These are phyloP conservation scores for Eublepharis macularius DNA, from an alignment of 2,113 vertebrate genomes.

Conservation along the genomic window DNA sequence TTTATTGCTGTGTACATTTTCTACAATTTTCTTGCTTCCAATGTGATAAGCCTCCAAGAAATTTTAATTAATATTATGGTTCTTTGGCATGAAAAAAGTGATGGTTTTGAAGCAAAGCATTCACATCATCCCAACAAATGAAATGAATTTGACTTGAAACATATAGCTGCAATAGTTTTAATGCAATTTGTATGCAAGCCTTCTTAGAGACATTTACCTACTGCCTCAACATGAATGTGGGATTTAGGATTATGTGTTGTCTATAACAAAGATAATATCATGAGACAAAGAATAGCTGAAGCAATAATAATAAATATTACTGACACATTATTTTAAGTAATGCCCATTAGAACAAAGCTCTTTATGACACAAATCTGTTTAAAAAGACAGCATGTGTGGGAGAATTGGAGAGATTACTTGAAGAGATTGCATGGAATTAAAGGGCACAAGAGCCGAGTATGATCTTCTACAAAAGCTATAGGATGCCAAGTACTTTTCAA, in stretches of 20 bases:
- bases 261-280: conserved; percentile 34
- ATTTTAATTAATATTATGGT: conserved; percentile 70
- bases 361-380: conserved; percentile 42
- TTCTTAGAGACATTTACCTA: conserved; percentile 41
- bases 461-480: conserved; percentile 40
- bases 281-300: conserved; percentile 42
- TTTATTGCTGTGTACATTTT: conserved; percentile 40
- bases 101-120: conserved; percentile 55
- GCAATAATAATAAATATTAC: conserved; percentile 46
- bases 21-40: conserved; percentile 44
- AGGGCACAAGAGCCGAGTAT: conserved; percentile 23
- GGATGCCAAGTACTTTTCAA: conserved; percentile 49
- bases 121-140: conserved; percentile 41
- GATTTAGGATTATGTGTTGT: conserved; percentile 39
- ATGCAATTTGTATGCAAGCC: conserved; percentile 53
- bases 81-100: conserved; percentile 48
- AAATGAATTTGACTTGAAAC: conserved; percentile 54
- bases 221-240: conserved; percentile 13
- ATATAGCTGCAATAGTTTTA: conserved; percentile 29
- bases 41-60: conserved; percentile 58
- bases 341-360: conserved; percentile 15
- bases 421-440: conserved; percentile 13
- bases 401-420: neutral
- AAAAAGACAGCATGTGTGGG: conserved; percentile 26
- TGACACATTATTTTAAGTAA: conserved; percentile 44